Percentiles rank a stretch among this genome's conserved stretches.
Conservation (phyloP, 2,888 invertebrate genomes). For the Serrognathus titanus region DNA sequence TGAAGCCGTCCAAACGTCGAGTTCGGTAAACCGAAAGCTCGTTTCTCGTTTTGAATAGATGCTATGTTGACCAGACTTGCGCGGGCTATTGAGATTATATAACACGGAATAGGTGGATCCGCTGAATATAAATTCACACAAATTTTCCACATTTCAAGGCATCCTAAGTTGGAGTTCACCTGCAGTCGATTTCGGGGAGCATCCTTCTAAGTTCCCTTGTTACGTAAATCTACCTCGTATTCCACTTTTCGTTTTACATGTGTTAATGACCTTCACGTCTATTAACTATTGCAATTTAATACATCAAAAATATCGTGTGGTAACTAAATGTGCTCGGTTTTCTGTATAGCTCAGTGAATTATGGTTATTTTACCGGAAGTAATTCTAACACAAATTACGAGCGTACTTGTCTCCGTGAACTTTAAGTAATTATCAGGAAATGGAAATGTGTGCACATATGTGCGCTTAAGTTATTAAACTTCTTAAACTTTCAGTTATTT, state of each 20-base stretch:
- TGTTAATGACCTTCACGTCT: too few relatives aligned
- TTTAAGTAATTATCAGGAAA: too few relatives aligned
- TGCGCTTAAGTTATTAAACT: too few relatives aligned
- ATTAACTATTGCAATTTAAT: too few relatives aligned
- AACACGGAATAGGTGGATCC: slow-evolving; percentile 38
- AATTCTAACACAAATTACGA: too few relatives aligned
- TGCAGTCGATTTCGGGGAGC: slow-evolving; percentile 10
- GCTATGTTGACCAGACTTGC: slow-evolving; percentile 27
- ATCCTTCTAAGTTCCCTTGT: neutral
- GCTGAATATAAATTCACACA: slow-evolving; percentile 38
- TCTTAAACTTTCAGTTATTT: too few relatives aligned
- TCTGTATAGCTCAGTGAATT: too few relatives aligned
- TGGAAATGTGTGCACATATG: too few relatives aligned
- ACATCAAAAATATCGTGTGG: too few relatives aligned
- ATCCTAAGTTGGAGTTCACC: slow-evolving; percentile 24
- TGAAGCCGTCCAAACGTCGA: slow-evolving; percentile 17
- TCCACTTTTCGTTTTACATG: neutral
- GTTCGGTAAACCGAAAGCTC: slow-evolving; percentile 25
- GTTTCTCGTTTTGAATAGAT: slow-evolving; percentile 22
- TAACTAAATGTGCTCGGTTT: too few relatives aligned
- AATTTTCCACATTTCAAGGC: slow-evolving; percentile 30
- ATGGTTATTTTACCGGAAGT: too few relatives aligned
- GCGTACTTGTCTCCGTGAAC: too few relatives aligned
- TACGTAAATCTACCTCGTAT: neutral
- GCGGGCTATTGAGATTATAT: slow-evolving; percentile 32